Evolutionary conservation across 1,140 invertebrate species (phyloP).

Genomic region (Drosophila ananassae): DNA sequence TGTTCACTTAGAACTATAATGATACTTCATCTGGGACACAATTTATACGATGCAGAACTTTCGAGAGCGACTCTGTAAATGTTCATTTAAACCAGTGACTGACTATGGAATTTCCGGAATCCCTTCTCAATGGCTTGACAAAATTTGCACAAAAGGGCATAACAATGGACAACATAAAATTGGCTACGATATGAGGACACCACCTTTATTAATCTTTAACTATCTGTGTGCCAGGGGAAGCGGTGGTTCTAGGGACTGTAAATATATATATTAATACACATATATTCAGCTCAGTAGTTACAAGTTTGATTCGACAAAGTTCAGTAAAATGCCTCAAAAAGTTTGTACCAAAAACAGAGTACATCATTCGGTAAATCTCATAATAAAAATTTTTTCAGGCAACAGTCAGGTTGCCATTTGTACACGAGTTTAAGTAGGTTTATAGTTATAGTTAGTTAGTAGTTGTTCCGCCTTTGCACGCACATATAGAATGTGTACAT

Average conservation of each 20-base stretch:
- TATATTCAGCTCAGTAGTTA: conserved; percentile 56
- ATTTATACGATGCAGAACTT: conserved; percentile 9
- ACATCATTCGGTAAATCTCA: conserved; percentile 69
- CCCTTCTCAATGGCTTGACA: conserved; percentile 13
- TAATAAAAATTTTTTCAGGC: conserved; percentile 64
- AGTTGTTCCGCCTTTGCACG: conserved; percentile 25
- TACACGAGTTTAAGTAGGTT: conserved; percentile 54
- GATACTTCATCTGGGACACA: conserved; percentile 45
- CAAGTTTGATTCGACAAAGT: conserved; percentile 52
- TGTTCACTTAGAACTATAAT: conserved; percentile 46
- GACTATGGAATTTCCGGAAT: conserved; percentile 6
- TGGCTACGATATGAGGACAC: conserved; percentile 48
- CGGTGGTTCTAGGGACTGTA: conserved; percentile 47
- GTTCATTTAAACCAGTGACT: conserved; percentile 39
- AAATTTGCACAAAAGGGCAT: conserved; percentile 10
- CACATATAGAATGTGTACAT: conserved; percentile 7
- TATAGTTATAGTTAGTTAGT: conserved; percentile 51
- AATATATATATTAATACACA: conserved; percentile 46
- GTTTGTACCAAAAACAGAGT: conserved; percentile 74
- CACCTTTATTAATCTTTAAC: not conserved
- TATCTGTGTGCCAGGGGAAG: conserved; percentile 18
- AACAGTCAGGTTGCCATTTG: conserved; percentile 28
- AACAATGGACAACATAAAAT: conserved; percentile 37
- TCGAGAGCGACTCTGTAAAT: conserved; percentile 18
- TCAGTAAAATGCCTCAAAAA: conserved; percentile 78